phyloP scores from a whole-genome alignment of 1,140 invertebrate genomes.

The Drosophila arawakana region DNA sequence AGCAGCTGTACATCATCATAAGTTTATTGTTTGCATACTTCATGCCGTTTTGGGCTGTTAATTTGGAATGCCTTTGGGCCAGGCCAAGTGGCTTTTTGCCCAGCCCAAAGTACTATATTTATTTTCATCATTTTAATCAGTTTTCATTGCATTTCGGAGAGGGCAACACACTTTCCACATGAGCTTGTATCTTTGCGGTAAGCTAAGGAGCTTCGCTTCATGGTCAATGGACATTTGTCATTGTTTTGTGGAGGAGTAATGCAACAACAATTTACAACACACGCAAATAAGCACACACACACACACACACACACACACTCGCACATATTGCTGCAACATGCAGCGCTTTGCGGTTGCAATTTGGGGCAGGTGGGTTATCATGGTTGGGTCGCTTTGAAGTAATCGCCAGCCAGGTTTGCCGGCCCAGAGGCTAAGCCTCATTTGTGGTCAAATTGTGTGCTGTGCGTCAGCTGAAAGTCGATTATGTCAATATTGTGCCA shows the following conservation, averaged over 20 bases:
- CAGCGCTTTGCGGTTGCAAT: slow-evolving; percentile 47
- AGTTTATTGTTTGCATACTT: slow-evolving; percentile 71
- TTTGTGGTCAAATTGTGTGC: slow-evolving; percentile 80
- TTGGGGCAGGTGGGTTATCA: slow-evolving; percentile 29
- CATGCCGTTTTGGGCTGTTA: slow-evolving; percentile 42
- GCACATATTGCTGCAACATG: slow-evolving; percentile 27
- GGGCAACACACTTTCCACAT: neutral
- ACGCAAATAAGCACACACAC: no score
- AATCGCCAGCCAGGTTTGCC: slow-evolving; percentile 48
- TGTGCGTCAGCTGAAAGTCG: slow-evolving; percentile 75
- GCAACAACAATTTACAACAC: slow-evolving; percentile 23
- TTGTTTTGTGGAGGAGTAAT: slow-evolving; percentile 46
- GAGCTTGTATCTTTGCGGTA: slow-evolving; percentile 28
- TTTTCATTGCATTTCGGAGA: neutral
- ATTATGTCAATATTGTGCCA: slow-evolving; percentile 80
- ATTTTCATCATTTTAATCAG: slow-evolving; percentile 32
- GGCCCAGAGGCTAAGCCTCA: slow-evolving; percentile 75
- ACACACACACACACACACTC: slow-evolving; percentile 10
- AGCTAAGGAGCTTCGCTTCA: slow-evolving; percentile 16
- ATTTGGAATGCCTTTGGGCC: slow-evolving; percentile 40
- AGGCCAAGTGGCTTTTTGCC: slow-evolving; percentile 14
- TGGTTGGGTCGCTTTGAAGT: slow-evolving; percentile 65
- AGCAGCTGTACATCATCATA: slow-evolving; percentile 62
- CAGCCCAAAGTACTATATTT: neutral
- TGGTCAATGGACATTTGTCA: slow-evolving; percentile 58